phyloP scores from a whole-genome alignment of 2,888 invertebrate species.

The Girardia tigrina region DNA sequence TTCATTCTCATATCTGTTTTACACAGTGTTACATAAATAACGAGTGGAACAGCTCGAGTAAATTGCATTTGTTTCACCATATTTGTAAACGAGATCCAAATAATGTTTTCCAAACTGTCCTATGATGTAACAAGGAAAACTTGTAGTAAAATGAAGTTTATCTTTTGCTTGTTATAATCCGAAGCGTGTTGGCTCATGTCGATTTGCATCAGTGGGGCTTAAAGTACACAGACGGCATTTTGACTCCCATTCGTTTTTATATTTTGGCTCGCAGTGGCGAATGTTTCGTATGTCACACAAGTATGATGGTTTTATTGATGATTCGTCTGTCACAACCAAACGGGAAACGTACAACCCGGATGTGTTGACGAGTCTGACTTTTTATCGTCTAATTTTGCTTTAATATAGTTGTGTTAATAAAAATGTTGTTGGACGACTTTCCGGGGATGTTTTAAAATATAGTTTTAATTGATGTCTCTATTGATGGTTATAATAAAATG shows the following conservation, averaged over 20 bases:
- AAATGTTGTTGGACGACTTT: no score
- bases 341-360: not conserved
- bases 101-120: not conserved
- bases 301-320: not conserved
- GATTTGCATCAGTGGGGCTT: not conserved
- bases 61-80: not conserved
- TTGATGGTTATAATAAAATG: no score
- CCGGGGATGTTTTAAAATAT: no score
- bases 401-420: no score
- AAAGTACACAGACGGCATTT: not conserved
- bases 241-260: not conserved
- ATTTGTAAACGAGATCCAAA: not conserved
- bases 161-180: not conserved
- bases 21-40: not conserved
- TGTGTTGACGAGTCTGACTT: not conserved
- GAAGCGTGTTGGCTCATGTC: not conserved
- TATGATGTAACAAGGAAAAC: not conserved
- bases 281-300: not conserved
- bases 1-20: not conserved
- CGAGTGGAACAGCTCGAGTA: not conserved
- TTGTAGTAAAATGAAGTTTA: not conserved
- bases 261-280: not conserved
- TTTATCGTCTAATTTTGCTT: not conserved
- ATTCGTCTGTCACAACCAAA: not conserved
- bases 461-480: no score